Evolutionary conservation across 1,140 invertebrate genomes (phyloP).

Genomic region (Pantala flavescens): DNA sequence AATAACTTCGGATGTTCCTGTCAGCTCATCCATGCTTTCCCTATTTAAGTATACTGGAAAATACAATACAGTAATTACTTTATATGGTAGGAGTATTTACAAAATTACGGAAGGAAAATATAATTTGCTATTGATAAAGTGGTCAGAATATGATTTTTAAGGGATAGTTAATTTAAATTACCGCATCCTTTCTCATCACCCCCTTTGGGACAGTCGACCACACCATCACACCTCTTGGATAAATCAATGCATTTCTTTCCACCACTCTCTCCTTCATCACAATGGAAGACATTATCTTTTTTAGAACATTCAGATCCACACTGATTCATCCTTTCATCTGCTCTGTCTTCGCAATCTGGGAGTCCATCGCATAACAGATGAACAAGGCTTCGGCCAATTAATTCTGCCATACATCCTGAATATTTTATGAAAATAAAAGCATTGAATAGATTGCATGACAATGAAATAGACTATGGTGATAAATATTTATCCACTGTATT

Average conservation of each 20-base stretch:
- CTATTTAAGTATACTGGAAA: not conserved
- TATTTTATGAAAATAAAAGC: not conserved
- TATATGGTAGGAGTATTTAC: no score
- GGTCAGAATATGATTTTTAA: no score
- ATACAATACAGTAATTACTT: not conserved
- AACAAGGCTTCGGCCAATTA: conserved; percentile 58
- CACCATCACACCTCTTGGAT: conserved; percentile 65
- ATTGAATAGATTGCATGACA: no score
- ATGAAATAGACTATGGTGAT: no score
- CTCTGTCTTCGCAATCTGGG: conserved; percentile 71
- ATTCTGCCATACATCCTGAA: conserved; percentile 55
- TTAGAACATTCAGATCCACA: conserved; percentile 21
- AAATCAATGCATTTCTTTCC: conserved; percentile 57
- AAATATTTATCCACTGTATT: no score
- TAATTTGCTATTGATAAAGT: no score
- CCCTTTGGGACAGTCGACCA: conserved; percentile 70
- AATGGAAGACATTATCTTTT: conserved; percentile 21
- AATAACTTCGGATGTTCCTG: not conserved
- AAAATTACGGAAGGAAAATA: no score
- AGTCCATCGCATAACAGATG: conserved; percentile 74
- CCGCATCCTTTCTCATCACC: conserved; percentile 76
- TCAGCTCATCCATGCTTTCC: not conserved
- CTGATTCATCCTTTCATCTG: conserved; percentile 50
- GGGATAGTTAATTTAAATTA: conserved; percentile 48
- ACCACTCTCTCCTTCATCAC: conserved; percentile 13